Conservation (phyloP, 2,113 vertebrate genomes). For the Prunella himalayana region DNA sequence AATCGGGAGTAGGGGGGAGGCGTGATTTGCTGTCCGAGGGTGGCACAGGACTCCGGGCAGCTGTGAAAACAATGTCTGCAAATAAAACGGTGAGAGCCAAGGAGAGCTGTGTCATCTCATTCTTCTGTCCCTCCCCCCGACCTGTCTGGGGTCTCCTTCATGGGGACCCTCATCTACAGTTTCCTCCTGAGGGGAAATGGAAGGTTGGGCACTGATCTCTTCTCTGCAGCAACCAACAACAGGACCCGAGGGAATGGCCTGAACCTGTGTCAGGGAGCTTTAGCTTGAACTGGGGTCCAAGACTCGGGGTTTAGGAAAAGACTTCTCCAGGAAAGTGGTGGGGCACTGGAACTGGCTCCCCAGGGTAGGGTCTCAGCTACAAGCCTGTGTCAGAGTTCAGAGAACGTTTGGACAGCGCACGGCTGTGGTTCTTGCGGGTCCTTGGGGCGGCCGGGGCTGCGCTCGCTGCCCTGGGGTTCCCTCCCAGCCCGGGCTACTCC, state of each 20-base stretch:
- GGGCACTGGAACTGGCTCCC: background rate
- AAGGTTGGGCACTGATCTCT: no score
- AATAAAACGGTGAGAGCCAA: background rate
- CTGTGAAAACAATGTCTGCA: background rate
- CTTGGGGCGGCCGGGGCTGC: no score
- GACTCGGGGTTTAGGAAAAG: background rate
- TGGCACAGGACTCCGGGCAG: accelerated
- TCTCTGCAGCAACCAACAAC: background rate
- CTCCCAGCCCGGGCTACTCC: accelerated
- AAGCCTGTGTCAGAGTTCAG: background rate
- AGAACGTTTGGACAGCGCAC: background rate
- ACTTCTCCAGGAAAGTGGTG: background rate
- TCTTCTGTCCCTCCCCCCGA: accelerated
- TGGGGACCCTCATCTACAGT: accelerated
- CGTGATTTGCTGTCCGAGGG: background rate
- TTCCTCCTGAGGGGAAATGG: background rate
- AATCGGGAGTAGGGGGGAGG: background rate
- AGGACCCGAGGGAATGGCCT: background rate
- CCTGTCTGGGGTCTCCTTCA: accelerated
- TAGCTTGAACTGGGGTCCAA: background rate
- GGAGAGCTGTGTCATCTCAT: background rate
- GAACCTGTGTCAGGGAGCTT: background rate
- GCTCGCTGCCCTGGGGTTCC: accelerated
- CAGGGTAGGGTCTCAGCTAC: background rate
- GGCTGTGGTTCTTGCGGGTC: background rate